Evolutionary conservation across 2,113 vertebrate species (phyloP), one percentile per base, ranked within the genome.

Genomic region (Laterallus jamaicensis): DNA sequence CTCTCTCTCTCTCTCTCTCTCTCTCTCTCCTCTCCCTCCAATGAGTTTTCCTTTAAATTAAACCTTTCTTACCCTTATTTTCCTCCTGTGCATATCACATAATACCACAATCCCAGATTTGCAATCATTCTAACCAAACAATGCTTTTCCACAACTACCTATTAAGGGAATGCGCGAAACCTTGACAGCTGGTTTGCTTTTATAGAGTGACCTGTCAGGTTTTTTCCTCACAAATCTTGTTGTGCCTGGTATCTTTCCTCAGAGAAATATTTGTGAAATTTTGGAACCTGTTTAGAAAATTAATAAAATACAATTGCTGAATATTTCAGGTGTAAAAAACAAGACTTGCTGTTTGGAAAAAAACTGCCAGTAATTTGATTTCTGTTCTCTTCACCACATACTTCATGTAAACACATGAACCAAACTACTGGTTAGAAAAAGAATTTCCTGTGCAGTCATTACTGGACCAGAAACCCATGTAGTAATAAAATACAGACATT

Each of bases 141-240:
- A 66, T 66, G 37, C 31, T 79, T 81, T 88, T 94, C 50, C 74
- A 78, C 8, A 66, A 58, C 52, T 94, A 83, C 79, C 88, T 92
- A 73, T 92, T 84, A 90, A 86, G 90, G 86, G 88, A 97, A 89
- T 70, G 75, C 80, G 55, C 62, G 79, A 95, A 90, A 91, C 83
- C 86, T 82, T 94, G 83, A 93, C 95, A 96, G 81, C 77, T 94
- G 92, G 86, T 89, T 96, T 94, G 74, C 44, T 92, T 94, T 94
- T 58, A 78, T 44, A 24, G 49, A 79, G 67, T 94, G 81, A 85
- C n/a, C 18, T 87, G 49, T 40, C 5, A 3, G 4, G 32, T 70
- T 69, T 74, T 94, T 66, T 21, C 17, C 49, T 68, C 19, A 64
- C 21, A 82, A 69, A 47, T 82, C 81, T 93, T 93, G 21, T 32